Evolutionary conservation across 2,797 vertebrate genomes (phyloP), one percentile per base, ranked within the genome.

Genomic region (Lateolabrax maculatus): DNA sequence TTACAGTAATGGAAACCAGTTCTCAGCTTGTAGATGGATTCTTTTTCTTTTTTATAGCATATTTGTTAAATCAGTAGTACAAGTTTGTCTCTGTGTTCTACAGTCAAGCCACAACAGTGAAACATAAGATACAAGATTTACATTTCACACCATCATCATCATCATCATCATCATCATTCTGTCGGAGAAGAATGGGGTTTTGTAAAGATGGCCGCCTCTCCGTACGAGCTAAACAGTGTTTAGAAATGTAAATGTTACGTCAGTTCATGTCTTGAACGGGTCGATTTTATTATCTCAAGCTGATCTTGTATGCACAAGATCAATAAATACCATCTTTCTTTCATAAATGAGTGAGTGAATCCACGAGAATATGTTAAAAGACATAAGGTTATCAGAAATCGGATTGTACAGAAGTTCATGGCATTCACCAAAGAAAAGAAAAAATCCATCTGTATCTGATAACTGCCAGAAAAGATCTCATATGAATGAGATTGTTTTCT

Each of bases 11-110:
- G 94, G 91, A 95, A 93, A 96, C 92, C 95, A 95, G 53, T n/a
- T 74, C 16, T 58, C 91, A 95, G 81, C 84, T 91, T 95, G 90
- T 92, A 88, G 92, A 48, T 16, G 21, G 9, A 18, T 27, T 69
- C 15, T 46, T 41, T 31, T 36, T 60, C n/a, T 37, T 61, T 80
- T 79, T 89, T 76, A 96, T 92, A 96, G 94, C 95, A 95, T 94
- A 95, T 90, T 95, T 95, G 94, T 97, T 96, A 96, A 97, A 95
- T 97, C 96, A 97, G 97, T 97, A 96, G 96, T 97, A 96, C 95
- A 96, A 95, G 94, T 96, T 61, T 71, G 55, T 72, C 36, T 80
- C 58, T 31, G 63, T n/a, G 95, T 92, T 96, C 96, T 97, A 97
- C 95, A 93, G 87, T 84, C 93, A 93, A 96, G 95, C 96, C 96